Conservation (phyloP, 1,140 invertebrate species). For the Cydia strobilella region DNA sequence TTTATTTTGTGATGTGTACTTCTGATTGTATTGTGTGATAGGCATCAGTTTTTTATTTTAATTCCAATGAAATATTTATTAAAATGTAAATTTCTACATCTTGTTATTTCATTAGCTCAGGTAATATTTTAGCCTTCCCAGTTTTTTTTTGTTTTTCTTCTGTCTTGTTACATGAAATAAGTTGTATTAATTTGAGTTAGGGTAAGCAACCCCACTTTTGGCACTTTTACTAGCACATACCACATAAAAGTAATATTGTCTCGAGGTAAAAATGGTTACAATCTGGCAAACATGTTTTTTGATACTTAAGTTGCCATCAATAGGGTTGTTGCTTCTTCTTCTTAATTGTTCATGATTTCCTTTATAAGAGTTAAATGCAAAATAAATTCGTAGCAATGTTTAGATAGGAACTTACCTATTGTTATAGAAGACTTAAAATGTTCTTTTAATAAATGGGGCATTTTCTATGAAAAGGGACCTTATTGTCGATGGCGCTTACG, state of each 20-base stretch:
- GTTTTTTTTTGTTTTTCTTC: not conserved
- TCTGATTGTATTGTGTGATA: slow-evolving; percentile 73
- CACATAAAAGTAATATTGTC: no score
- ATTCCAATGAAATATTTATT: slow-evolving; percentile 62
- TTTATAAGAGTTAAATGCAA: not conserved
- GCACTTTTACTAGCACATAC: not conserved
- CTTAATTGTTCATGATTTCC: not conserved
- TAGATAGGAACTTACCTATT: not conserved
- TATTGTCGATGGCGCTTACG: no score
- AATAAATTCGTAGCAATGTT: slow-evolving; percentile 1
- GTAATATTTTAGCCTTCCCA: slow-evolving; percentile 13
- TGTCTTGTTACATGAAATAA: not conserved
- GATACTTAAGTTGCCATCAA: not conserved
- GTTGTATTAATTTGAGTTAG: not conserved
- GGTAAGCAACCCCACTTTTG: not conserved
- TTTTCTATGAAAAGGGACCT: no score
- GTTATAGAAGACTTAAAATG: not conserved
- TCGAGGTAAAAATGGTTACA: not conserved
- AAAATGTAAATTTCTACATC: slow-evolving; percentile 45
- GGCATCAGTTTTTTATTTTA: slow-evolving; percentile 65
- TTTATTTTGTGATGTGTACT: slow-evolving; percentile 73
- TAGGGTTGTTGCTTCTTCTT: not conserved
- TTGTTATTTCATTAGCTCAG: slow-evolving; percentile 47
- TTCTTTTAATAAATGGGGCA: not conserved
- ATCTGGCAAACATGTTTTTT: not conserved